A percentile compares a stretch with the other conserved stretches of the same genome.
phyloP scores from a whole-genome alignment of 2,113 vertebrate genomes.

The Herpetotheres cachinnans region DNA sequence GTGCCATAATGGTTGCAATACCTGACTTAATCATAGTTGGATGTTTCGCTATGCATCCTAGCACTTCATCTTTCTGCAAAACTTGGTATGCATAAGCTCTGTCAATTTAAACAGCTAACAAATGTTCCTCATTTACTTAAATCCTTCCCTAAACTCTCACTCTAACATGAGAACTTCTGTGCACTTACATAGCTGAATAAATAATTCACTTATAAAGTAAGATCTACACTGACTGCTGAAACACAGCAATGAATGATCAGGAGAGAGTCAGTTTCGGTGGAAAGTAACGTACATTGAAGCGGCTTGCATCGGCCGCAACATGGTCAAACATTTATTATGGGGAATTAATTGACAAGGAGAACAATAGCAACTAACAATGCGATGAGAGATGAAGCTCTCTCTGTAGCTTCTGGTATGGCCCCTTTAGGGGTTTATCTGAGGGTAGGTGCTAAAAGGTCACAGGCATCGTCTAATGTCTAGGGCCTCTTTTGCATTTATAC shows the following conservation, averaged over 20 bases:
- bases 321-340: constrained; percentile 56
- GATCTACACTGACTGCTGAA: background rate
- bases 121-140: background rate
- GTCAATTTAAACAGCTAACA: background rate
- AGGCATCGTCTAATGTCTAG: background rate
- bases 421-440: constrained; percentile 56
- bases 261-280: background rate
- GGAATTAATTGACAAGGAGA: constrained; percentile 68
- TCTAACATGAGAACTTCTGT: background rate
- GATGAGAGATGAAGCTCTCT: constrained; percentile 18
- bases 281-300: background rate
- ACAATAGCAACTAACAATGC: constrained; percentile 60
- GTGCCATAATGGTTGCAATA: background rate
- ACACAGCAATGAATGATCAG: background rate
- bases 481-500: background rate
- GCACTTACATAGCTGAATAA: background rate
- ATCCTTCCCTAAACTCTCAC: background rate
- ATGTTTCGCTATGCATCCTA: background rate
- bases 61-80: background rate
- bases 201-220: background rate
- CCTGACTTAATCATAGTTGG: background rate
- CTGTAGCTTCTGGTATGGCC: constrained; percentile 35
- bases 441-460: constrained; percentile 54
- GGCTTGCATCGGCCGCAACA: background rate
- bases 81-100: background rate